phyloP scores from a whole-genome alignment of 2,113 vertebrate genomes.

The Panthera uncia region DNA sequence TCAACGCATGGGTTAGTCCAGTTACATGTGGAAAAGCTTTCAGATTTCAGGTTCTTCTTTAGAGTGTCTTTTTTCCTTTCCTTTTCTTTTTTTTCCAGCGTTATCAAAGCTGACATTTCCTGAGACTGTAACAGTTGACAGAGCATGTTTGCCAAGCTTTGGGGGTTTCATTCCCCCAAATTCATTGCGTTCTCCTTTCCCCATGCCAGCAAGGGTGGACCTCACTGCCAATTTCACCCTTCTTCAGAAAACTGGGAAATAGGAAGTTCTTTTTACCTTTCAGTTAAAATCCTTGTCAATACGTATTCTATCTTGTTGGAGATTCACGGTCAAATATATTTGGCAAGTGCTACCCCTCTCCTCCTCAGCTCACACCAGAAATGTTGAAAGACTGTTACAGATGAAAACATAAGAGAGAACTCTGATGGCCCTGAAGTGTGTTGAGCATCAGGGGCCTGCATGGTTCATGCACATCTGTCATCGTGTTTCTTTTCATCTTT shows the following conservation, averaged over 20 bases:
- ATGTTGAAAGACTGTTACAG: background rate
- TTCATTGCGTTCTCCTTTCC: background rate
- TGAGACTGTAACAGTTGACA: background rate
- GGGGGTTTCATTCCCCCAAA: background rate
- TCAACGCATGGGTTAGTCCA: background rate
- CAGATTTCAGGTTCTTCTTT: background rate
- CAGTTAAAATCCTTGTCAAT: slow-evolving; percentile 38
- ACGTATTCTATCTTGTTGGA: background rate
- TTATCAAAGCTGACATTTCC: background rate
- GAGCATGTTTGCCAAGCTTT: background rate
- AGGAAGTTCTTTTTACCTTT: slow-evolving; percentile 5
- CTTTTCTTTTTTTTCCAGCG: background rate
- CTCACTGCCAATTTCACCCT: background rate
- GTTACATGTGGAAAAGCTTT: background rate
- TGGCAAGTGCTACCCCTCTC: background rate
- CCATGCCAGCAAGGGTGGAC: background rate
- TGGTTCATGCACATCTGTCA: background rate
- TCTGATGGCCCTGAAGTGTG: background rate
- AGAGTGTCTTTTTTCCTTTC: background rate
- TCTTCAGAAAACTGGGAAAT: slow-evolving; percentile 57
- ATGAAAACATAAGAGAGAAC: background rate
- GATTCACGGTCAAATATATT: slow-evolving; percentile 28
- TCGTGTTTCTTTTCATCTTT: background rate
- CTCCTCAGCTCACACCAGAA: background rate
- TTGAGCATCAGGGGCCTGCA: background rate